These are phyloP conservation scores for Tapirus terrestris DNA, from an alignment of 2,113 vertebrate species.

Conservation along the genomic window DNA sequence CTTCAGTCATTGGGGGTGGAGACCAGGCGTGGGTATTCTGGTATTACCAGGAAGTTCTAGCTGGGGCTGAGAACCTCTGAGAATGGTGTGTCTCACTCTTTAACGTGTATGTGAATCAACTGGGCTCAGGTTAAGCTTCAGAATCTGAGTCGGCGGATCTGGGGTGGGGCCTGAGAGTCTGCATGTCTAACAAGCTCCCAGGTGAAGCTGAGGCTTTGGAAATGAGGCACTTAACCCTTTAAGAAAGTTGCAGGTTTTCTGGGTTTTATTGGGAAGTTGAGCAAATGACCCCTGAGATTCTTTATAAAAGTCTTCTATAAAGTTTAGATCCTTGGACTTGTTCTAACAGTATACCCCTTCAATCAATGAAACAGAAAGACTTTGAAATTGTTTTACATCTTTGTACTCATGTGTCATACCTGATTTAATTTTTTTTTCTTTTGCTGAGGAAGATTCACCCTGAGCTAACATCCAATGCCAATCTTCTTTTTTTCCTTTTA, in stretches of 20 bases:
- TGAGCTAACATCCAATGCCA: no score
- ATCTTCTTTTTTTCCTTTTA: no score
- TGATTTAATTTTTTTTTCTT: neutral
- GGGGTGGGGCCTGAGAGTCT: neutral
- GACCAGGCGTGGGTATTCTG: neutral
- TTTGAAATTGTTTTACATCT: neutral
- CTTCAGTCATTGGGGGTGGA: neutral
- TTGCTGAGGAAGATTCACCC: no score
- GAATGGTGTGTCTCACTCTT: neutral
- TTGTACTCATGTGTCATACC: neutral
- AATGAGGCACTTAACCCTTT: neutral
- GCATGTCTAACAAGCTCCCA: neutral
- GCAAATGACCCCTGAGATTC: neutral
- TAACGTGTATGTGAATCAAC: fast-evolving
- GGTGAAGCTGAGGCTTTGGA: neutral
- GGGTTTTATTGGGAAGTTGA: neutral
- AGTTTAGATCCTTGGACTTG: neutral
- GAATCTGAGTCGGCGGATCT: neutral
- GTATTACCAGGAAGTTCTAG: neutral
- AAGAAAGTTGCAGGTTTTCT: neutral
- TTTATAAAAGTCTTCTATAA: neutral
- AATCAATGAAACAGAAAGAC: neutral
- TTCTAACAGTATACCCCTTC: neutral
- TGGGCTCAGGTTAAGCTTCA: neutral
- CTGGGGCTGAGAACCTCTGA: neutral